Base-by-base conservation (phyloP, 2,888 invertebrate species). In the Platycheirus rosarum region DNA sequence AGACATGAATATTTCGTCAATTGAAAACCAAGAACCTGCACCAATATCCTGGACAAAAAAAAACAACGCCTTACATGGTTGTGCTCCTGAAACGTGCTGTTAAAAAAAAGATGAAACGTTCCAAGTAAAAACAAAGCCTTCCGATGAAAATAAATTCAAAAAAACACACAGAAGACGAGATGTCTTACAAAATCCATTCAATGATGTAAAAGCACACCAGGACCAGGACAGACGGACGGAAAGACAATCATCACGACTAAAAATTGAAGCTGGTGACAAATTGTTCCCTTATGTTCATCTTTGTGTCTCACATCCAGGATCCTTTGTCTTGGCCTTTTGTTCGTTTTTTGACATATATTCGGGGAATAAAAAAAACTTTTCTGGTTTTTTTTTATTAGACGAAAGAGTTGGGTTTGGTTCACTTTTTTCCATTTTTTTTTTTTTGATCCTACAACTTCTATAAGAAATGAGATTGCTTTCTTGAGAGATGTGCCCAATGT, bases 241-340 rank as follows among this genome's bases (percentile, higher is more conserved):
- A 66, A 60, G 53, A 78, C 71, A 73, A 71, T 78, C 71, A 78
- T 60, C 71, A 44, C 62, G 32, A 37, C 37, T 51, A 32, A 8
- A 60, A 77, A 60, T 71, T 71, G 65, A 20, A 60, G 46, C 60
- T 78, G 77, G 77, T 78, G 77, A 78, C 77, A 78, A 57, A 53
- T 51, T 66, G 51, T 60, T 60, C 20, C 37, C 51, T 57, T 29
- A 42, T 57, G 32, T 42, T 32, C 49, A 16, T 44, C 48, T 32
- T 77, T 77, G 65, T 60, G 65, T 60, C 35, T 60, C 49, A 44
- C 35, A 44, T 55, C 32, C 51, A 40, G 40, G 16, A 4, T 44
- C 35, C 32, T 62, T 78, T 71, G 77, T 78, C 40, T 60, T 29
- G 51, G 18, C 20, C 71, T 42, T 71, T 78, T 78, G 71, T 78